Base-by-base conservation (phyloP, 2,797 vertebrate genomes). In the Danio choprae region DNA sequence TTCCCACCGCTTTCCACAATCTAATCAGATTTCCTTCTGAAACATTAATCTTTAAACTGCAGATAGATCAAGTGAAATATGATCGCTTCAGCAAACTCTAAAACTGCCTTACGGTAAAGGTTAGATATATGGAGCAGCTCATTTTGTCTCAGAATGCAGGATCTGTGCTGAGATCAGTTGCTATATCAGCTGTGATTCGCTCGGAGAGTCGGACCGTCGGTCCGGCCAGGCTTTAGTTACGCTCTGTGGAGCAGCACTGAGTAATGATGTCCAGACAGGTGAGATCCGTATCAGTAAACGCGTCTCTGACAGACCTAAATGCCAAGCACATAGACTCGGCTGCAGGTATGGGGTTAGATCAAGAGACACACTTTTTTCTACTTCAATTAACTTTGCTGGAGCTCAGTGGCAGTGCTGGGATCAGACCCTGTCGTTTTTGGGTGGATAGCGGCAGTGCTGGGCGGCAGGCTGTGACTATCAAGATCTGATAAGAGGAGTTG, bases 181-280 rank as follows among this genome's bases (percentile, higher is more conserved):
- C 68, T 56, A 59, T 74, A 84, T 87, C 81, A 79, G 81, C 78
- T 79, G 56, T 76, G 74, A 81, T 83, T 79, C 68, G 60, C 41
- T 9, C 58, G 36, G 62, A 65, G 74, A 79, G 82, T 77, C 79
- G 15, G 53, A 73, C 71, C 68, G 11, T 79, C 62, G 60, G 72
- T 55, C 71, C 55, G 64, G 60, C 63, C 63, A 50, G 53, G 69
- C 48, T 58, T 87, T 79, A 82, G 75, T 84, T 86, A 43, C 48
- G 74, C 84, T 22, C 73, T 51, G 22, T 36, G 76, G 64, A 84
- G 79, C 79, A 77, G 77, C 69, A 59, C 63, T 83, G 68, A 62
- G 36, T 83, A 67, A 55, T 68, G 77, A 53, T 63, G 56, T 65
- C 67, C 71, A 81, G 80, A 83, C 81, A 77, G 74, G 74, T 82